Conservation (phyloP, 2,888 invertebrate genomes). For the Furcula furcula region DNA sequence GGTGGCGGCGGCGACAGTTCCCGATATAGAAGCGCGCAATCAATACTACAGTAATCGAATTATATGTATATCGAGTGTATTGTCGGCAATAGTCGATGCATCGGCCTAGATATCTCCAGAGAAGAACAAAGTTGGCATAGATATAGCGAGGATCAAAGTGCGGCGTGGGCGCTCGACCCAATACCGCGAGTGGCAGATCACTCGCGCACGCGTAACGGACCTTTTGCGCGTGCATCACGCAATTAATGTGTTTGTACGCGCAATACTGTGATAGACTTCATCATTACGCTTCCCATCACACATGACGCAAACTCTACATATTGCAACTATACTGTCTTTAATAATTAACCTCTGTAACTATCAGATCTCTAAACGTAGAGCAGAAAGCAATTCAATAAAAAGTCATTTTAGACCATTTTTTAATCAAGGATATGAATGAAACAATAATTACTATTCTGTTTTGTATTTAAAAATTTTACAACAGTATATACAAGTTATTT, state of each 20-base stretch:
- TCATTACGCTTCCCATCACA: slow-evolving; percentile 37
- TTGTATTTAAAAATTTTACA: slow-evolving; percentile 63
- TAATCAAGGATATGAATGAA: slow-evolving; percentile 59
- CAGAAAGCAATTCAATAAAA: too few relatives aligned
- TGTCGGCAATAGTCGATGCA: slow-evolving; percentile 52
- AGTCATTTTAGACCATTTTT: not conserved
- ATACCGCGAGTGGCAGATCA: slow-evolving; percentile 64
- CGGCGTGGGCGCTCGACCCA: slow-evolving; percentile 77
- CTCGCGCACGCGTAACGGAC: slow-evolving; percentile 65
- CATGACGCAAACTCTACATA: slow-evolving; percentile 16
- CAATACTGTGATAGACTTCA: slow-evolving; percentile 44
- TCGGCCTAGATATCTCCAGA: slow-evolving; percentile 70
- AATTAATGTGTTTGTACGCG: slow-evolving; percentile 49
- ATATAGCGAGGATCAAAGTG: slow-evolving; percentile 75
- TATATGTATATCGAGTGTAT: slow-evolving; percentile 51
- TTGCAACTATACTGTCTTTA: slow-evolving; percentile 3
- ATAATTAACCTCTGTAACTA: not conserved
- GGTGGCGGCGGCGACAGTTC: slow-evolving; percentile 22
- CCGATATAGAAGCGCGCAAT: slow-evolving; percentile 21
- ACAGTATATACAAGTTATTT: slow-evolving; percentile 39
- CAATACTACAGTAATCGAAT: slow-evolving; percentile 44
- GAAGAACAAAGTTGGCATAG: slow-evolving; percentile 79
- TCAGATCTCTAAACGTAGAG: not conserved
- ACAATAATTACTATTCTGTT: slow-evolving; percentile 58
- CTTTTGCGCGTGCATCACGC: slow-evolving; percentile 56